These are phyloP conservation scores for Tautogolabrus adspersus DNA, from an alignment of 2,113 vertebrate species.

Conservation along the genomic window DNA sequence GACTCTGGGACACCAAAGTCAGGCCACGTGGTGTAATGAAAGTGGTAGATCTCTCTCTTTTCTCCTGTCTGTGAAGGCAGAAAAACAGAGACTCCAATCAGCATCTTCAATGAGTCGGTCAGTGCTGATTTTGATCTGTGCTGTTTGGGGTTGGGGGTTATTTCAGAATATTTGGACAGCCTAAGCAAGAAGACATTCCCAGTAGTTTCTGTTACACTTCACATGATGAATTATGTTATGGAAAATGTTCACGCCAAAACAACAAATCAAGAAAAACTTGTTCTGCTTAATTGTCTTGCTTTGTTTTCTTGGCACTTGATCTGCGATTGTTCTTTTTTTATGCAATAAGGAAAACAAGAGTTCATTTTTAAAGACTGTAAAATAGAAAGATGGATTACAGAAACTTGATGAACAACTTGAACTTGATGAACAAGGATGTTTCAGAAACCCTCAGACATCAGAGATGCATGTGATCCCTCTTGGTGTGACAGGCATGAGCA, in stretches of 20 bases:
- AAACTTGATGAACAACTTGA: not conserved
- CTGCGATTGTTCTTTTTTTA: not conserved
- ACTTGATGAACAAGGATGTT: not conserved
- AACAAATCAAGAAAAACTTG: not conserved
- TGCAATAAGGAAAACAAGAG: not conserved
- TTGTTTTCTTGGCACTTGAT: not conserved
- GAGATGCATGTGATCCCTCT: not conserved
- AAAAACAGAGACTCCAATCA: not conserved
- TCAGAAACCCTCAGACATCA: not conserved
- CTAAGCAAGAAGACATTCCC: not conserved
- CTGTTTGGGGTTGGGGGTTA: not conserved
- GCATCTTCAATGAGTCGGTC: no score
- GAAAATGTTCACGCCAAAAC: not conserved
- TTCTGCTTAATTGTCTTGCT: no score
- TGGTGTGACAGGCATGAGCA: not conserved
- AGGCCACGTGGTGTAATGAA: conserved; percentile 99
- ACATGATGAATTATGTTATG: not conserved
- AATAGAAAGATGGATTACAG: not conserved
- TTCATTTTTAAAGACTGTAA: no score
- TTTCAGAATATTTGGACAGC: not conserved
- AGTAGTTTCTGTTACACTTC: conserved; percentile 47
- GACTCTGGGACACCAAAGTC: conserved; percentile 99
- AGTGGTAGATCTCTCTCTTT: conserved; percentile 93
- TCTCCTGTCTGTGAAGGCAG: conserved; percentile 88
- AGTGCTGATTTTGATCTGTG: not conserved